Conservation (phyloP, 1,140 invertebrate genomes). For the Penaeus japonicus region DNA sequence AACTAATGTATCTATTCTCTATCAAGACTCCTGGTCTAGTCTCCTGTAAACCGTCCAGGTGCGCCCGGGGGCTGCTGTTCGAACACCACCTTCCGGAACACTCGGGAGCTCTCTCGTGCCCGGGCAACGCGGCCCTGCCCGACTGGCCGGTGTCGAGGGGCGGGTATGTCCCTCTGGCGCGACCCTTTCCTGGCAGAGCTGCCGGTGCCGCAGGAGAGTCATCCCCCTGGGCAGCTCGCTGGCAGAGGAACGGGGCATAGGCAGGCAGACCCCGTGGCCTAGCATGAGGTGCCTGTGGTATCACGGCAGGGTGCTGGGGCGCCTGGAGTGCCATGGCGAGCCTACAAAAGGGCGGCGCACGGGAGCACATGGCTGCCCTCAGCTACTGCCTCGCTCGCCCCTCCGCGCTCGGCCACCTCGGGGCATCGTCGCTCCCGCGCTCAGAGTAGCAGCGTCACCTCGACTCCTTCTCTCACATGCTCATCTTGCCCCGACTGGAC, state of each 20-base stretch:
- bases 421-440: too few relatives aligned
- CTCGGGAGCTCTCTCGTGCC: not conserved
- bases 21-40: too few relatives aligned
- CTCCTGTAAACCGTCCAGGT: too few relatives aligned
- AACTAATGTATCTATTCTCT: too few relatives aligned
- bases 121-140: not conserved
- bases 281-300: not conserved
- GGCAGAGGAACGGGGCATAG: not conserved
- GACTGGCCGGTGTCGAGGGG: not conserved
- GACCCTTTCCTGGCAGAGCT: not conserved
- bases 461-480: too few relatives aligned
- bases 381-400: too few relatives aligned
- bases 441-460: too few relatives aligned
- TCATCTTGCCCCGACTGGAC: too few relatives aligned
- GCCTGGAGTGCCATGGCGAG: not conserved
- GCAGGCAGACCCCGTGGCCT: not conserved
- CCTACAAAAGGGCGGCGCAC: not conserved
- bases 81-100: too few relatives aligned
- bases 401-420: too few relatives aligned
- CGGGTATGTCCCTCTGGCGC: not conserved
- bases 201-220: not conserved
- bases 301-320: not conserved
- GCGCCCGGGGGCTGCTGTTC: too few relatives aligned
- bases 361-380: too few relatives aligned
- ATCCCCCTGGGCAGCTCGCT: not conserved